Base-by-base conservation (phyloP, 2,888 invertebrate species). In the Drosophila vallismaia region DNA sequence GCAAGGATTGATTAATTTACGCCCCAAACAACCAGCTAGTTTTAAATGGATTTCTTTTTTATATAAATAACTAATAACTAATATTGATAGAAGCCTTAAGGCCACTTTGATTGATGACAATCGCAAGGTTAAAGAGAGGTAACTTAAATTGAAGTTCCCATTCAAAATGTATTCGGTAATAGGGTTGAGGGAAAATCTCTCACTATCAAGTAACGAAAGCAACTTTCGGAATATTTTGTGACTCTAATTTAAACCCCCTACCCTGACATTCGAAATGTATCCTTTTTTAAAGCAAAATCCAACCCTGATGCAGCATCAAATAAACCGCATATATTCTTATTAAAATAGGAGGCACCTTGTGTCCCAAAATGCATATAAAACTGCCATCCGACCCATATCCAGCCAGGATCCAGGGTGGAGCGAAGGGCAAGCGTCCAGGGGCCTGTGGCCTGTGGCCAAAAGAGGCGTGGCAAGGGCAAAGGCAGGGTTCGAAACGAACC, bases 241-340 rank as follows among this genome's bases (percentile, higher is more conserved):
- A 44, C 44, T 67, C 9, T 55, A 49, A 49, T 68, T 56, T 38
- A 50, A 68, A 24, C 5, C 45, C 66, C 56, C 48, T 10, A 38
- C 66, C 56, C 48, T 10, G 46, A 12, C 45, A 14, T 10, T 24
- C 9, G 26, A 12, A 31, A 14, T 46, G 38, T 55, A 33, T 31
- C 31, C 49, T 31, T 50, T 46, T 46, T 19, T 42, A 45, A 67
- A 54, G 50, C 38, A 60, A 58, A 46, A 19, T 50, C 42, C 50
- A 36, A 53, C 50, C 49, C 66, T 42, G 10, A 31, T 64, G 53
- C 52, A 80, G 75, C 87, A 72, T 81, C 81, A 82, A 82, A 86
- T 74, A 86, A 74, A 74, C 78, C 87, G 76, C 87, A 82, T 84
- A 86, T 86, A 82, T 82, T 81, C 81, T 86, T 87, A 82, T 82